A percentile compares a stretch with the other conserved stretches of the same genome.
These are phyloP conservation scores for Danio jaintianensis DNA, from an alignment of 2,797 vertebrate genomes.

Conservation along the genomic window DNA sequence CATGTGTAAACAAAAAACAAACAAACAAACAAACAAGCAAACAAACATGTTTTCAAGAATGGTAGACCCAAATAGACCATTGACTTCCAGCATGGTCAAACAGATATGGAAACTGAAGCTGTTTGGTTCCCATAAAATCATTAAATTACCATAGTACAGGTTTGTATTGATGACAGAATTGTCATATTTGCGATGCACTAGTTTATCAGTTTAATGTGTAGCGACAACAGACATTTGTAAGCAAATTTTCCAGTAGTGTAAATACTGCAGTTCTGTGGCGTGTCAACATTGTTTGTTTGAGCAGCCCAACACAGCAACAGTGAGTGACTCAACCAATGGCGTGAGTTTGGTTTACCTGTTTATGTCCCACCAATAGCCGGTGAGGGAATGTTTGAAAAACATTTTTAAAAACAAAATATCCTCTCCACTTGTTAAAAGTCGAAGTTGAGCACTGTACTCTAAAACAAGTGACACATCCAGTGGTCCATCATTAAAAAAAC, in stretches of 20 bases:
- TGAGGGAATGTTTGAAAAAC: background rate
- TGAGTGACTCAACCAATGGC: conserved; percentile 23
- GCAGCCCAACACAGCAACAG: background rate
- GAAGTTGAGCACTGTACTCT: conserved; percentile 10
- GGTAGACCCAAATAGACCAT: too few relatives aligned
- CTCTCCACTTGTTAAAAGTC: background rate
- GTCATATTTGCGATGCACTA: background rate
- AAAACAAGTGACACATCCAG: background rate
- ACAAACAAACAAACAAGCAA: too few relatives aligned
- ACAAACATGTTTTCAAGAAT: too few relatives aligned
- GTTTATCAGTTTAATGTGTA: background rate
- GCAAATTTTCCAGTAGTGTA: conserved; percentile 10
- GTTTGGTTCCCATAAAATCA: too few relatives aligned
- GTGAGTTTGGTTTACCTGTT: background rate
- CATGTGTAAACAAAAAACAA: too few relatives aligned
- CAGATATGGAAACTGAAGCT: too few relatives aligned
- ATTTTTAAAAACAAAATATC: background rate
- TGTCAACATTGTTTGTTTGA: conserved; percentile 20
- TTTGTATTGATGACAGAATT: background rate
- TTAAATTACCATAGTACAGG: too few relatives aligned
- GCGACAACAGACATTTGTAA: background rate
- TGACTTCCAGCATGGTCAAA: too few relatives aligned
- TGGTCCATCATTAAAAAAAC: background rate
- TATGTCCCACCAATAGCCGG: background rate
- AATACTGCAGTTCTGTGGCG: background rate